A percentile compares a stretch with the other conserved stretches of the same genome.
These are phyloP conservation scores for Pristionchus pacificus DNA, from an alignment of 1,140 invertebrate genomes.

Conservation along the genomic window DNA sequence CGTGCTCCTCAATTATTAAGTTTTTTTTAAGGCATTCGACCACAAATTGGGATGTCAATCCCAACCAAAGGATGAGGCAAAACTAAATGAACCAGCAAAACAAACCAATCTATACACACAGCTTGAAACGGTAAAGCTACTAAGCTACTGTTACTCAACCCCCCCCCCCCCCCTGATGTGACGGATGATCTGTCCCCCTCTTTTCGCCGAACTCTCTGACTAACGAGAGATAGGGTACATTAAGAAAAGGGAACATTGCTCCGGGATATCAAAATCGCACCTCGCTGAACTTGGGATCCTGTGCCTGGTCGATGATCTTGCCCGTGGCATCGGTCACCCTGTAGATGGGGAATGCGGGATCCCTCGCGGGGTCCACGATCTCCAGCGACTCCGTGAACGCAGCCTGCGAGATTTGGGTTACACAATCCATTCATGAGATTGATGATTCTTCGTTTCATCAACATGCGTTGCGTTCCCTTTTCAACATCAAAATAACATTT, in stretches of 20 bases:
- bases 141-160: too few relatives aligned
- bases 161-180: too few relatives aligned
- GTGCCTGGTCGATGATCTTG: slow-evolving; percentile 42
- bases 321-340: slow-evolving; percentile 49
- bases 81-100: background rate
- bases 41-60: background rate
- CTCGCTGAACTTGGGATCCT: slow-evolving; percentile 49
- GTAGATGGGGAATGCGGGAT: slow-evolving; percentile 51
- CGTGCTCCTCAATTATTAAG: too few relatives aligned
- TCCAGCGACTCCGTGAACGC: slow-evolving; percentile 50
- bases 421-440: background rate
- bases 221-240: too few relatives aligned
- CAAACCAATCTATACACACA: background rate
- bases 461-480: background rate
- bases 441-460: background rate
- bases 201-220: too few relatives aligned
- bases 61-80: background rate
- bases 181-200: too few relatives aligned
- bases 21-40: background rate
- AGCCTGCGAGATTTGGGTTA: slow-evolving; percentile 37
- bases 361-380: slow-evolving; percentile 35
- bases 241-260: too few relatives aligned
- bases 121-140: background rate
- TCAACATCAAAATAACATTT: too few relatives aligned
- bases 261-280: slow-evolving; percentile 17